Evolutionary conservation across 2,113 vertebrate genomes (phyloP), one percentile per base, ranked within the genome.

Genomic region (Gymnocephalus cernua): DNA sequence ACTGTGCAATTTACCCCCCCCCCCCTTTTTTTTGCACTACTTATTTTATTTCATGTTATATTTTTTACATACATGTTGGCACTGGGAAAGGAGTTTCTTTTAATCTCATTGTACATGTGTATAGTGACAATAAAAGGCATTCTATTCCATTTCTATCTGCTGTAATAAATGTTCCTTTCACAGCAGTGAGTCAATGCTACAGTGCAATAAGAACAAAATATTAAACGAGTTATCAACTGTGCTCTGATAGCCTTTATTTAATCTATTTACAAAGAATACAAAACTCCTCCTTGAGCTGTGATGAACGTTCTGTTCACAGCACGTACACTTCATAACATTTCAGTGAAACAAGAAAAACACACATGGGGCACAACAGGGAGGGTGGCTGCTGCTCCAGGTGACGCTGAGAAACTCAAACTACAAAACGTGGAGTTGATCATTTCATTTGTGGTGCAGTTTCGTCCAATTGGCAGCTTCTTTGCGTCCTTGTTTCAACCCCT

Each of bases 401-500:
- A 70, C 8, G 32, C 3, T 4, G 16, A 23, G 18, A 23, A 53
- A 57, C 35, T 41, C n/a, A 62, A 75, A 67, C 21, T 8, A 19
- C 18, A 6, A 68, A 51, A 50, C 45, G 32, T 50, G 19, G 21
- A 9, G 10, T n/a, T 13, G 32, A 25, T 45, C 19, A 25, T 61
- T 80, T 94, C 82, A 95, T 89, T 95, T 95, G 78, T 91, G 87
- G 61, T 93, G 88, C 61, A 80, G 82, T 67, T 94, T 93, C 23
- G 92, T 93, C 85, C 82, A 90, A 29, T 85, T 89, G 57, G 89
- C 84, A 41, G 92, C 88, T 59, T 95, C 93, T 88, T 92, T 95
- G 9, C 93, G 93, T 54, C 90, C 94, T 86, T 95, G 94, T 91
- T 94, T 95, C 72, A 95, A 92, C 6, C 95, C 95, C 95, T 96